A percentile compares a stretch with the other conserved stretches of the same genome.
Evolutionary conservation across 2,888 invertebrate genomes (phyloP).

Genomic region (Coleophora deauratella): DNA sequence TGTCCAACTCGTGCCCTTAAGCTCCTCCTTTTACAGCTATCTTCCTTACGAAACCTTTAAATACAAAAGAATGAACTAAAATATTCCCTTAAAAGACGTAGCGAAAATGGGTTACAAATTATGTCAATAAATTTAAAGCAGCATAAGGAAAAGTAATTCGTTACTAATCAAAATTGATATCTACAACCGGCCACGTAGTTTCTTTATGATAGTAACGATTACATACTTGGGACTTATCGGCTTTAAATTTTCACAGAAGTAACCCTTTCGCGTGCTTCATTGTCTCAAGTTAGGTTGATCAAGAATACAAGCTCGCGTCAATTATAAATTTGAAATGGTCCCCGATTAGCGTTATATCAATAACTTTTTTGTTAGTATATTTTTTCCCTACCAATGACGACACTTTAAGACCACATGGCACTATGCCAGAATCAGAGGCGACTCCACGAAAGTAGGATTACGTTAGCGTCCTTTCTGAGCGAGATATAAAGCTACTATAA

Average conservation of each 20-base stretch:
- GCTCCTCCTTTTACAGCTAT: slow-evolving; percentile 83
- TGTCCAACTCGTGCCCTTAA: slow-evolving; percentile 79
- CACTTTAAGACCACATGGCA: no score
- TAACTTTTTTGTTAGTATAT: no score
- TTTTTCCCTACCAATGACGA: no score
- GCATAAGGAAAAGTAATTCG: slow-evolving; percentile 19
- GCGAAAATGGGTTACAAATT: slow-evolving; percentile 34
- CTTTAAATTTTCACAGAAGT: no score
- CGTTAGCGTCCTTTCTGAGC: slow-evolving; percentile 59
- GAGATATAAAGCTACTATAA: slow-evolving; percentile 70
- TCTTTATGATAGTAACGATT: slow-evolving; percentile 30
- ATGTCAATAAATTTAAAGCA: slow-evolving; percentile 15
- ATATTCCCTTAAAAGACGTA: slow-evolving; percentile 24
- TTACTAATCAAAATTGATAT: slow-evolving; percentile 28
- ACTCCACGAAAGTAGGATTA: slow-evolving; percentile 42
- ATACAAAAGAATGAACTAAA: slow-evolving; percentile 48
- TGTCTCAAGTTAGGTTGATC: no score
- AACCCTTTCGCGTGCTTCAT: no score
- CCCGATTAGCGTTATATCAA: no score
- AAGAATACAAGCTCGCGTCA: no score
- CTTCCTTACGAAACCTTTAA: slow-evolving; percentile 74
- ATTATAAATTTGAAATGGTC: no score
- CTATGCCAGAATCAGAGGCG: slow-evolving; percentile 48
- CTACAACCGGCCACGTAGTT: slow-evolving; percentile 65
- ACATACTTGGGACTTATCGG: slow-evolving; percentile 17